Percentiles rank a stretch among this genome's conserved stretches.
These are phyloP conservation scores for Nemoura dubitans DNA, from an alignment of 2,888 invertebrate genomes.

Conservation along the genomic window DNA sequence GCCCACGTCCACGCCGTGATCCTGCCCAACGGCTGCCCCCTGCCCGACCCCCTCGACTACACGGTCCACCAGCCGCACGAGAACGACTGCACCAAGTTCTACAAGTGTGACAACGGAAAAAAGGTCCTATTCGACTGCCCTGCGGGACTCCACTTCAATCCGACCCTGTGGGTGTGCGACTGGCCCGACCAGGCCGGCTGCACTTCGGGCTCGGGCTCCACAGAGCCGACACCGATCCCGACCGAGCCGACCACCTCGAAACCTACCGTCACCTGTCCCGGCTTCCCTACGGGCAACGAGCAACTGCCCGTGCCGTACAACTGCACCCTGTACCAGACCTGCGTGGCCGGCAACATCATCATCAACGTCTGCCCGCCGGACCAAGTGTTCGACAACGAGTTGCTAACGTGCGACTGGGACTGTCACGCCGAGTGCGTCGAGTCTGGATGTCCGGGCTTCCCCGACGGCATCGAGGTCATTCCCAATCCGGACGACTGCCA, in stretches of 20 bases:
- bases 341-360: not conserved
- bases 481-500: not conserved
- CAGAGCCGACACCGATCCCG: not conserved
- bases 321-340: not conserved
- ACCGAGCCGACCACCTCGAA: not conserved
- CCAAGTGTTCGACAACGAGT: not conserved
- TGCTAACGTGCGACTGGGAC: not conserved
- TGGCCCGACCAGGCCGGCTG: constrained; percentile 37
- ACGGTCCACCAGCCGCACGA: constrained; percentile 34
- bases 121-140: constrained; percentile 38
- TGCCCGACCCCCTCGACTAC: constrained; percentile 19
- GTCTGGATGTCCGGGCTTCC: not conserved
- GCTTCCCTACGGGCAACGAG: constrained; percentile 5
- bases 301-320: not conserved
- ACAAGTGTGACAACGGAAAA: constrained; percentile 39
- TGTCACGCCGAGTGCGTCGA: not conserved
- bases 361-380: not conserved
- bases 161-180: constrained; percentile 37
- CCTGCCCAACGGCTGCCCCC: constrained; percentile 30
- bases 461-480: not conserved
- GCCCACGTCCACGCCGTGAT: not conserved
- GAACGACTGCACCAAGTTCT: constrained; percentile 37
- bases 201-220: not conserved
- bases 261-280: not conserved
- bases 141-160: constrained; percentile 39